Percentiles rank a stretch among this genome's conserved stretches.
Evolutionary conservation across 2,888 invertebrate genomes (phyloP).

Genomic region (Scaptodrosophila latifasciaeformis): DNA sequence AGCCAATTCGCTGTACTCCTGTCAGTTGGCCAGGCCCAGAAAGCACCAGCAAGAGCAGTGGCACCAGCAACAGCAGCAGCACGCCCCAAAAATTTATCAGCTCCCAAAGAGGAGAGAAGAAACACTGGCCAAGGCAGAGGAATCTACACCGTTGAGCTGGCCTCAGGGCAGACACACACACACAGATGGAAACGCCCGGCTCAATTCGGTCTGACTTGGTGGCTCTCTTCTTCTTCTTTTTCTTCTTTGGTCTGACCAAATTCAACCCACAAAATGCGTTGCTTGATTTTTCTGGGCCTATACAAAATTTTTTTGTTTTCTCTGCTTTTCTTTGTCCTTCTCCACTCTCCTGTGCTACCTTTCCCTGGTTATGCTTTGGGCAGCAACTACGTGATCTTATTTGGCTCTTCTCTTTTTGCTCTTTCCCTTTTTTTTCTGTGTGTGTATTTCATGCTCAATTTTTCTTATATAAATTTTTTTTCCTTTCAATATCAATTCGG

Average conservation of each 20-base stretch:
- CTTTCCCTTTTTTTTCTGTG: constrained; percentile 9
- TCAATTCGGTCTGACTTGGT: constrained; percentile 30
- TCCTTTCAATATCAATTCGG: constrained; percentile 56
- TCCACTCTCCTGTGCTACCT: constrained; percentile 16
- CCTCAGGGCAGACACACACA: constrained; percentile 26
- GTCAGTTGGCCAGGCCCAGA: constrained; percentile 25
- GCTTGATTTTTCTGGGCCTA: constrained; percentile 45
- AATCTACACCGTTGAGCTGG: too few species aligned
- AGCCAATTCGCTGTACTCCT: constrained; percentile 30
- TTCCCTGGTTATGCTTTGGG: constrained; percentile 29
- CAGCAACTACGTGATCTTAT: constrained; percentile 71
- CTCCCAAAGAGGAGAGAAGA: neutral
- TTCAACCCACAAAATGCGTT: too few species aligned
- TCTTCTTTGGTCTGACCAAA: neutral
- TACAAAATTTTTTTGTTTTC: constrained; percentile 16
- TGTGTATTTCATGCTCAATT: constrained; percentile 53
- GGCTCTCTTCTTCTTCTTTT: neutral
- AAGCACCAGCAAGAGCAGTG: constrained; percentile 36
- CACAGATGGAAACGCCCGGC: too few species aligned
- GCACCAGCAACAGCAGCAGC: constrained; percentile 2
- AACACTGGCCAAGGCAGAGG: too few species aligned
- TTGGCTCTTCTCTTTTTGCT: constrained; percentile 37
- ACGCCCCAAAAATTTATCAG: constrained; percentile 2
- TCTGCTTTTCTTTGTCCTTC: constrained; percentile 6
- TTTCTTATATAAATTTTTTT: constrained; percentile 40